Conservation (phyloP, 1,140 invertebrate genomes). For the Batillaria attramentaria region DNA sequence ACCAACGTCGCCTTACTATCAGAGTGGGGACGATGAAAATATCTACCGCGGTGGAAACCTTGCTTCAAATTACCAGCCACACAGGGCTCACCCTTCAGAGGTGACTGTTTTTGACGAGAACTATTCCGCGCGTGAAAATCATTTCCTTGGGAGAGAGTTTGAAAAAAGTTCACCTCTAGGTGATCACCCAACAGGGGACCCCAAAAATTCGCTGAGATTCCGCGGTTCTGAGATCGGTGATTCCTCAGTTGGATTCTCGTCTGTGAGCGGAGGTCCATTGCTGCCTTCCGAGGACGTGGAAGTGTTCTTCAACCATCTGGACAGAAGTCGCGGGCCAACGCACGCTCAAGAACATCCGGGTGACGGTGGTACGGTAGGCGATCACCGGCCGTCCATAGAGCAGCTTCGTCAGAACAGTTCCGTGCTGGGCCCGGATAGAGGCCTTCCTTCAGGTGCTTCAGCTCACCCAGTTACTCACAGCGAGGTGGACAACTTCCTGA, state of each 20-base stretch:
- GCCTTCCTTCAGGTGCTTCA: too few relatives aligned
- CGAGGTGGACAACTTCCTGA: too few relatives aligned
- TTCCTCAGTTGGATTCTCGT: constrained; percentile 28
- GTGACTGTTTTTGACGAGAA: not conserved
- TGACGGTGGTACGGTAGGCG: not conserved
- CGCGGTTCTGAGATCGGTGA: constrained; percentile 8
- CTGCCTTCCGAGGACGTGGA: constrained; percentile 64
- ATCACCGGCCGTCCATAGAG: not conserved
- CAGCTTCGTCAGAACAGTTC: too few relatives aligned
- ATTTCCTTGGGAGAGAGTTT: not conserved
- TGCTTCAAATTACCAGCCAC: not conserved
- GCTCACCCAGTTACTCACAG: too few relatives aligned
- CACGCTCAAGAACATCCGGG: not conserved
- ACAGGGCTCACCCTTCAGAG: not conserved
- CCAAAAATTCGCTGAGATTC: not conserved
- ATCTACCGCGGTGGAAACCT: not conserved
- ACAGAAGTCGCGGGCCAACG: constrained; percentile 36
- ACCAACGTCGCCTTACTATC: not conserved
- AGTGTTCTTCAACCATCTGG: constrained; percentile 62
- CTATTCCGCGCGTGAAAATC: not conserved
- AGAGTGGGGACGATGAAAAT: not conserved
- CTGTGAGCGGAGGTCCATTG: constrained; percentile 48
- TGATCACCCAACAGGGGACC: not conserved
- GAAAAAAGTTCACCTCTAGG: not conserved
- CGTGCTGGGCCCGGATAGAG: too few relatives aligned